Conservation (phyloP, 2,113 vertebrate genomes). For the Mugil cephalus region DNA sequence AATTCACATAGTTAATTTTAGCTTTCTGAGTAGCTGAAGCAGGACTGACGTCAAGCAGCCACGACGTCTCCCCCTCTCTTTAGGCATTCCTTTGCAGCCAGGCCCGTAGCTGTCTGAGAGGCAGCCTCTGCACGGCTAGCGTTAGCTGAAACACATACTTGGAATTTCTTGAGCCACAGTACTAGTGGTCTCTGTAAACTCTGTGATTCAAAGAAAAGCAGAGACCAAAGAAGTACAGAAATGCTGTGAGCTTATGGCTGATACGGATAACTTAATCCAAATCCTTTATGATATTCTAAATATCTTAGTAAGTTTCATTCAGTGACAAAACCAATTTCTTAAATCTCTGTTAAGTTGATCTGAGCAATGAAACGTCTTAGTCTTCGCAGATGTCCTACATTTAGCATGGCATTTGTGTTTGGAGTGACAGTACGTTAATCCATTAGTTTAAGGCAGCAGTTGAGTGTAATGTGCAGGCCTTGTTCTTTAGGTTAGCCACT, state of each 20-base stretch:
- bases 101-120: conserved; percentile 10
- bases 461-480: conserved; percentile 9
- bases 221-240: not conserved
- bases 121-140: conserved; percentile 22
- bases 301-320: accelerated
- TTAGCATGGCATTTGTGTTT: conserved; percentile 39
- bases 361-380: conserved; percentile 1
- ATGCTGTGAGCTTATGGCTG: not conserved
- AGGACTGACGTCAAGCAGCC: conserved; percentile 32
- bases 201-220: conserved; percentile 10
- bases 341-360: not conserved
- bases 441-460: not conserved
- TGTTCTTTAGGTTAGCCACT: conserved; percentile 23
- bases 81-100: conserved; percentile 43
- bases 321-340: not conserved
- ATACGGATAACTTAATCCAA: not conserved
- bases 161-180: conserved; percentile 23
- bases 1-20: conserved; percentile 74
- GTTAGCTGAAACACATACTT: conserved; percentile 29
- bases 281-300: too few species aligned
- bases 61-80: conserved; percentile 30
- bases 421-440: conserved; percentile 33
- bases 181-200: not conserved
- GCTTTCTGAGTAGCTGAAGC: conserved; percentile 76
- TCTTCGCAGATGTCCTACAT: not conserved